Evolutionary conservation across 2,113 vertebrate genomes (phyloP).

Genomic region (Solea senegalensis): DNA sequence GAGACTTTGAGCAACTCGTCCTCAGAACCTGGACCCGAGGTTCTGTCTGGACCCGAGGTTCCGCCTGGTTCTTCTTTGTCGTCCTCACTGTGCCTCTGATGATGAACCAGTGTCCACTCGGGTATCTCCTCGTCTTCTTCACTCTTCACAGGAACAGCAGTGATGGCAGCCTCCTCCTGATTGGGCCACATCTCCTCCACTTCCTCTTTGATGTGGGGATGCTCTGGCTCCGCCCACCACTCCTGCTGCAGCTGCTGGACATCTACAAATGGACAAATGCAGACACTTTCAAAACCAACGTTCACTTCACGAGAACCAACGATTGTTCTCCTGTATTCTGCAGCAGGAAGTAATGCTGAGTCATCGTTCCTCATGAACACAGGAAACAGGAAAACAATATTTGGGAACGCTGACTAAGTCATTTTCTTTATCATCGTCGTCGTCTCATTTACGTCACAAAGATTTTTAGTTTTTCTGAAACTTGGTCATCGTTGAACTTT

Average conservation of each 20-base stretch:
- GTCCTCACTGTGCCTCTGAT: not conserved
- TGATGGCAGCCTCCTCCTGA: not conserved
- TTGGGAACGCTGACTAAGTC: too few relatives aligned
- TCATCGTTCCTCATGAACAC: too few relatives aligned
- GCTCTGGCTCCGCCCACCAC: not conserved
- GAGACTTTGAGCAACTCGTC: not conserved
- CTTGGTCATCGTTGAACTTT: too few relatives aligned
- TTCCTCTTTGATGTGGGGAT: conserved; percentile 3
- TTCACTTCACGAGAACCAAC: too few relatives aligned
- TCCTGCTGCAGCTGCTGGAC: not conserved
- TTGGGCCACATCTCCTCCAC: not conserved
- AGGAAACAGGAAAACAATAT: too few relatives aligned
- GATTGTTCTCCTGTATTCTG: too few relatives aligned
- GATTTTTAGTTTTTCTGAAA: too few relatives aligned
- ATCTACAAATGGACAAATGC: not conserved
- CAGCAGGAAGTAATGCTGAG: too few relatives aligned
- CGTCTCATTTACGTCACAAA: too few relatives aligned
- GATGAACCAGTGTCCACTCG: not conserved
- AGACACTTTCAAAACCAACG: not conserved
- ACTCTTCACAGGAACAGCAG: not conserved
- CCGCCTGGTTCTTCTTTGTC: too few relatives aligned
- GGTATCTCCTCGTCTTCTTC: not conserved
- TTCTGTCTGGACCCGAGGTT: not conserved
- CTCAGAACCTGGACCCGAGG: not conserved
- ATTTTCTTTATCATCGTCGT: too few relatives aligned